Evolutionary conservation across 2,797 vertebrate species (phyloP).

Genomic region (Gymnoscopelus braueri): DNA sequence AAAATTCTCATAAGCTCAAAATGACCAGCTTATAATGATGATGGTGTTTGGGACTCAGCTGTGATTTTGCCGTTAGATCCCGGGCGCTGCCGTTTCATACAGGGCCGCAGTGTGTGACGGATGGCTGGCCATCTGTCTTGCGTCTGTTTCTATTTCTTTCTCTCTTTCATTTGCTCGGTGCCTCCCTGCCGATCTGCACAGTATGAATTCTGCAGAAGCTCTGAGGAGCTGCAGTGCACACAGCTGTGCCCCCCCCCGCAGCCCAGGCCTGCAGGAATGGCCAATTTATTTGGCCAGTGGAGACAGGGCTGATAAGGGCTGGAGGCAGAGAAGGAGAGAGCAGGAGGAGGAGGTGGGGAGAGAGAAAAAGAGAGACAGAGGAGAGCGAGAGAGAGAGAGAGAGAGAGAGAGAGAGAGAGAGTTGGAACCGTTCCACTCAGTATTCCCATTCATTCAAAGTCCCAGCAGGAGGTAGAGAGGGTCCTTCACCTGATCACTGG

Average conservation of each 20-base stretch:
- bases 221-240: conserved; percentile 49
- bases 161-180: conserved; percentile 10
- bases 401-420: conserved; percentile 33
- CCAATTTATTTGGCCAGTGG: conserved; percentile 70
- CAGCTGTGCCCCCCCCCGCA: conserved; percentile 65
- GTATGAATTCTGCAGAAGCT: conserved; percentile 39
- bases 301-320: conserved; percentile 29
- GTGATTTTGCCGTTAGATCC: conserved; percentile 18
- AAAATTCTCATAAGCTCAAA: conserved; percentile 25
- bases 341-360: not conserved
- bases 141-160: conserved; percentile 28
- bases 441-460: conserved; percentile 40
- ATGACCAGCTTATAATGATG: conserved; percentile 34
- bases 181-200: conserved; percentile 50
- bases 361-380: conserved; percentile 8
- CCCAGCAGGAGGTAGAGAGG: too few species aligned
- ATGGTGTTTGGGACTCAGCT: conserved; percentile 12
- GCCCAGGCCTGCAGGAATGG: conserved; percentile 60
- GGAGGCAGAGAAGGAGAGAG: conserved; percentile 2
- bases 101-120: conserved; percentile 16
- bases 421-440: conserved; percentile 56
- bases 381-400: conserved; percentile 8
- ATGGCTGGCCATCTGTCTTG: conserved; percentile 43
- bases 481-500: too few species aligned
- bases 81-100: conserved; percentile 31